These are phyloP conservation scores for Ciconia boyciana DNA, from an alignment of 2,113 vertebrate species.

Conservation along the genomic window DNA sequence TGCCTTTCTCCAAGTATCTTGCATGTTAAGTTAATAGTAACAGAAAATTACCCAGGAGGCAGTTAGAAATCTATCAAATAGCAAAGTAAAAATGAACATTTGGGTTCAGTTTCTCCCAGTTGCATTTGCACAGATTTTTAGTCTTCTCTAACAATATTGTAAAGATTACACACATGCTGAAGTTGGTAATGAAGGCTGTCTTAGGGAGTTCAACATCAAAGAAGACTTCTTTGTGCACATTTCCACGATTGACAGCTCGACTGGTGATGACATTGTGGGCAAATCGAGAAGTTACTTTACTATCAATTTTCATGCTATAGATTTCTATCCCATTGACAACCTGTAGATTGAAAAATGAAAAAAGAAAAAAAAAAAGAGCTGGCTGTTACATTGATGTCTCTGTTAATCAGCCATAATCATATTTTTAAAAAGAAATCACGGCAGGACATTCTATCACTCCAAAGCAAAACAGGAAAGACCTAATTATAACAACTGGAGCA, in stretches of 20 bases:
- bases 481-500: neutral
- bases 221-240: slow-evolving; percentile 78
- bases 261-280: slow-evolving; percentile 90
- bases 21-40: neutral
- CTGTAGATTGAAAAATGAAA: slow-evolving; percentile 48
- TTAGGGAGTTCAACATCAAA: slow-evolving; percentile 92
- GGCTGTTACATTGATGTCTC: neutral
- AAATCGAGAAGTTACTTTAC: slow-evolving; percentile 86
- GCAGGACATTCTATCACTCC: neutral
- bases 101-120: neutral
- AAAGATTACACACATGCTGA: slow-evolving; percentile 83
- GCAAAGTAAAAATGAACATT: neutral
- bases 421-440: neutral
- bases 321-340: slow-evolving; percentile 76
- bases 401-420: neutral
- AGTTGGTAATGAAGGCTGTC: slow-evolving; percentile 93
- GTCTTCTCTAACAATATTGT: neutral
- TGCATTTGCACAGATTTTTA: neutral
- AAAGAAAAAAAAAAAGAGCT: neutral
- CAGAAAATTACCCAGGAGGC: neutral
- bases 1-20: neutral
- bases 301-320: slow-evolving; percentile 87
- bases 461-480: neutral
- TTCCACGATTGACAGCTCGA: slow-evolving; percentile 81
- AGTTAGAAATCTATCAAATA: neutral